phyloP scores from a whole-genome alignment of 2,797 vertebrate genomes.

The Gallinago stenura region DNA sequence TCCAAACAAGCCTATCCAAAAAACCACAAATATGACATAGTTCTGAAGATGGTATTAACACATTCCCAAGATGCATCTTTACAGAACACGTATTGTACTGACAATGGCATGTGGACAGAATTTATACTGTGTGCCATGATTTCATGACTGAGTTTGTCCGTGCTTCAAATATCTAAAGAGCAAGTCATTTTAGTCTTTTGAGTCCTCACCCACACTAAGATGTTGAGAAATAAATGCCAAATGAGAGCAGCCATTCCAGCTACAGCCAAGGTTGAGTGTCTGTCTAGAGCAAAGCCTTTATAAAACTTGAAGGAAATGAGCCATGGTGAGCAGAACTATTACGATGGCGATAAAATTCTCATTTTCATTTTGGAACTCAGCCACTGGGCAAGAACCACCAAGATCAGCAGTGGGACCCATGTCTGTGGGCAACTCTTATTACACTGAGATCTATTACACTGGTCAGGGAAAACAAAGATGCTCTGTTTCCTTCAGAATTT shows the following conservation, averaged over 20 bases:
- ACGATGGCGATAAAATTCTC: neutral
- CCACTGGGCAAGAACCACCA: neutral
- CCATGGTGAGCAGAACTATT: neutral
- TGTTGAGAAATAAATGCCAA: conserved; percentile 11
- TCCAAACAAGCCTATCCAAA: neutral
- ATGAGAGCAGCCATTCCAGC: neutral
- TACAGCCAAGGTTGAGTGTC: neutral
- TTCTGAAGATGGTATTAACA: neutral
- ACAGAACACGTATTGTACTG: neutral
- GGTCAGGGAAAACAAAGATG: neutral
- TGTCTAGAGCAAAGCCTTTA: neutral
- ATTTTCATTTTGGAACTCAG: neutral
- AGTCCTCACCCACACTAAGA: neutral
- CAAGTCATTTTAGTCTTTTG: neutral
- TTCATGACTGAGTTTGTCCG: neutral
- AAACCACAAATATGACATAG: rapidly evolving
- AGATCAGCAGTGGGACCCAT: neutral
- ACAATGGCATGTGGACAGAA: neutral
- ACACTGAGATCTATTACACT: neutral
- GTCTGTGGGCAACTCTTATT: neutral
- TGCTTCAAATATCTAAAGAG: neutral
- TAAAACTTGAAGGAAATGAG: conserved; percentile 4
- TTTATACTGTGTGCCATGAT: neutral
- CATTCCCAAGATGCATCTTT: neutral
- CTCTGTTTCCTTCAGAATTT: neutral